Conservation (phyloP, 1,140 invertebrate species). For the Anagrus nilaparvatae region DNA sequence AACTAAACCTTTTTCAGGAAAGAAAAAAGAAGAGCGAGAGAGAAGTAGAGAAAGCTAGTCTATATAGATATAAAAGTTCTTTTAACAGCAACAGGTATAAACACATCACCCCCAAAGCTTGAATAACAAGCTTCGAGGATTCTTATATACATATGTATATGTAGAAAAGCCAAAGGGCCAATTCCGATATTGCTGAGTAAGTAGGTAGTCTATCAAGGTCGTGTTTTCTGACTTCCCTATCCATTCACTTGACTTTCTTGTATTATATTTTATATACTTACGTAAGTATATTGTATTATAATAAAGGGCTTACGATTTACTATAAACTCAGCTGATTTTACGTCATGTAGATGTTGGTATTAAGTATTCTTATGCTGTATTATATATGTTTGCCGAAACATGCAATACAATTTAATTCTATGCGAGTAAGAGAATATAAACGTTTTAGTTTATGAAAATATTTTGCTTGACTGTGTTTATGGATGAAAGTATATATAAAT, state of each 20-base stretch:
- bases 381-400: slow-evolving; percentile 1
- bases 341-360: too few relatives aligned
- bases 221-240: background rate
- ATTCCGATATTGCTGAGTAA: slow-evolving; percentile 4
- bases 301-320: too few relatives aligned
- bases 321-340: too few relatives aligned
- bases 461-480: too few relatives aligned
- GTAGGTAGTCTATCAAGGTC: slow-evolving; percentile 3
- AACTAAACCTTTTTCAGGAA: background rate
- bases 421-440: too few relatives aligned
- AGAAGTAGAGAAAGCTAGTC: too few relatives aligned
- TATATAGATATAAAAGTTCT: too few relatives aligned
- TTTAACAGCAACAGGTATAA: slow-evolving; percentile 34
- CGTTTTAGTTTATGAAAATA: too few relatives aligned
- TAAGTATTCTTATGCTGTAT: background rate
- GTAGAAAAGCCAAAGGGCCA: slow-evolving; percentile 13
- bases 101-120: slow-evolving; percentile 20
- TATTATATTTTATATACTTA: too few relatives aligned
- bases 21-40: background rate
- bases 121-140: slow-evolving; percentile 26
- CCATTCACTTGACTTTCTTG: background rate
- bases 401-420: background rate
- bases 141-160: too few relatives aligned
- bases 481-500: too few relatives aligned
- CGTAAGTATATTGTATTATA: too few relatives aligned